Percentiles rank a stretch among this genome's conserved stretches.
phyloP scores from a whole-genome alignment of 2,888 invertebrate genomes.

The Philereme transversata region DNA sequence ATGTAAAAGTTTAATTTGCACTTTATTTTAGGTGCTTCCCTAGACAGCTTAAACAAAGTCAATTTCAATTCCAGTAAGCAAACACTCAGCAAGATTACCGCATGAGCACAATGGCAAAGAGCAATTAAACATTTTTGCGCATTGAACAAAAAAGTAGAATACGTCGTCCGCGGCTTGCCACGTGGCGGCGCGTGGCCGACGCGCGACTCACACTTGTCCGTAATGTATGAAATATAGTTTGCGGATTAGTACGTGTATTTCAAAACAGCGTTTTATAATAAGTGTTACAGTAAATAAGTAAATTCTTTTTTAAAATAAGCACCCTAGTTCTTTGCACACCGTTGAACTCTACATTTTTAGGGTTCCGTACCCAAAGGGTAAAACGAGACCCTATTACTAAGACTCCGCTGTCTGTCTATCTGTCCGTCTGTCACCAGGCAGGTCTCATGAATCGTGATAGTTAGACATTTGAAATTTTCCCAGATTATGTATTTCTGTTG shows the following conservation, averaged over 20 bases:
- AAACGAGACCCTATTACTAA: too few relatives aligned
- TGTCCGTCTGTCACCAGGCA: too few relatives aligned
- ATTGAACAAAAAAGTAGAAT: slow-evolving; percentile 57
- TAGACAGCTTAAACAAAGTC: slow-evolving; percentile 26
- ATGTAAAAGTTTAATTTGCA: too few relatives aligned
- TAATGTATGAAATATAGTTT: slow-evolving; percentile 29
- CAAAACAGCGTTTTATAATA: neutral
- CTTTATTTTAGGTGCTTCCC: too few relatives aligned
- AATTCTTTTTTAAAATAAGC: neutral
- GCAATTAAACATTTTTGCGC: slow-evolving; percentile 73
- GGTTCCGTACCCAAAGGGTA: too few relatives aligned
- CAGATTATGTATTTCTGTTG: too few relatives aligned
- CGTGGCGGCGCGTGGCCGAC: slow-evolving; percentile 45
- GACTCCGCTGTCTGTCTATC: too few relatives aligned
- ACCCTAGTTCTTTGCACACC: too few relatives aligned
- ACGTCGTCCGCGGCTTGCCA: slow-evolving; percentile 27
- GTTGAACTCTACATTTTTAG: too few relatives aligned
- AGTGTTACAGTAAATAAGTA: neutral
- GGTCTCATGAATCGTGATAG: too few relatives aligned
- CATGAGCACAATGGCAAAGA: slow-evolving; percentile 50
- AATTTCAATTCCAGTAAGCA: slow-evolving; percentile 55
- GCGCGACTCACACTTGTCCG: slow-evolving; percentile 43
- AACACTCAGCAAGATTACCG: slow-evolving; percentile 60
- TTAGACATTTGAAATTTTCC: too few relatives aligned
- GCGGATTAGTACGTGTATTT: slow-evolving; percentile 27